Base-by-base conservation (phyloP, 2,113 vertebrate genomes). In the Protomyctophum bolini region DNA sequence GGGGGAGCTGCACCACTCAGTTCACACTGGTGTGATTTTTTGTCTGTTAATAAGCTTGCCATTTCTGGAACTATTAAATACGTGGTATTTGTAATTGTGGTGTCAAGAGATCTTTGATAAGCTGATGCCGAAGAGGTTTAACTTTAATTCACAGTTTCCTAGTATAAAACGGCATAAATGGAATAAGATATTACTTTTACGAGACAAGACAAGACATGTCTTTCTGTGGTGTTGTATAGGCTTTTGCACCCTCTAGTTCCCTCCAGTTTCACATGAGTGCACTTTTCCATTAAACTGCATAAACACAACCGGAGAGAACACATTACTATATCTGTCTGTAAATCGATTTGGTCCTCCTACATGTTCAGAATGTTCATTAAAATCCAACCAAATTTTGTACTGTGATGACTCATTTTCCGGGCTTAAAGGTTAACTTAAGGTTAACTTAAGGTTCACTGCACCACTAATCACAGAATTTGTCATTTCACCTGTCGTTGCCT, bases 261-360 rank as follows among this genome's bases (percentile, higher is more conserved):
- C 79, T 80, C 68, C 76, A 57, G 82, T 86, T 89, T 82, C 83
- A 45, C 41, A 81, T 59, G 77, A 86, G 50, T 86, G 86, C 69
- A 47, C 89, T 91, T 90, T 21, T 80, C 73, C 83, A 90, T 89
- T 88, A 87, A 84, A 64, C 70, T 78, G 75, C 70, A 82, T 69
- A 66, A 76, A 80, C 79, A 83, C 62, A 81, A 81, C 51, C 58
- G 73, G 75, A 66, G 81, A 72, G 56, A 71, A 68, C 74, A 88
- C 83, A 91, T 88, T 45, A 86, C 83, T 79, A 83, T 73, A 79
- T 83, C 73, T 79, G 71, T 67, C 62, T 58, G 70, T 75, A 80
- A 87, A 91, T 87, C 69, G 79, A 86, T 88, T 33, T 88, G 70
- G 73, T 70, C 80, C 80, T 81, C 80, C 79, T 75, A 55, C 82